Evolutionary conservation across 2,888 invertebrate species (phyloP).

Genomic region (Troides oblongomaculatus): DNA sequence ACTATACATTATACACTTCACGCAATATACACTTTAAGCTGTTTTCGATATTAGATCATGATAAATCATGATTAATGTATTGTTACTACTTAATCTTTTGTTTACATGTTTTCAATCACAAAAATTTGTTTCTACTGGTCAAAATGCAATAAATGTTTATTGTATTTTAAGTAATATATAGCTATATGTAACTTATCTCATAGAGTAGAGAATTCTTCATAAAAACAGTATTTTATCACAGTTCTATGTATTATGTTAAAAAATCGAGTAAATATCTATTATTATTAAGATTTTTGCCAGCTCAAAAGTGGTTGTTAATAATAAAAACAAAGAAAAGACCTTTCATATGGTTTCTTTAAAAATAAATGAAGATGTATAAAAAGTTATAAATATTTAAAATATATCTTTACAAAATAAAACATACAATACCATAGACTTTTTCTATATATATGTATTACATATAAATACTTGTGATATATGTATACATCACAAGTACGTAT

Average conservation of each 20-base stretch:
- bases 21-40: not conserved
- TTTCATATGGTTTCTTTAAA: not conserved
- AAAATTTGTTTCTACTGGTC: not conserved
- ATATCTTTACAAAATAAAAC: not conserved
- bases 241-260: constrained; percentile 3
- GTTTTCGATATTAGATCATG: not conserved
- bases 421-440: not conserved
- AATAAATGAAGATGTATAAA: not conserved
- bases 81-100: constrained; percentile 14
- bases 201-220: not conserved
- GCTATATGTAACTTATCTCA: not conserved
- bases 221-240: constrained; percentile 14
- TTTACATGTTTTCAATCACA: not conserved
- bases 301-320: not conserved
- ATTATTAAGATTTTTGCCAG: not conserved
- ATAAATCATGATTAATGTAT: not conserved
- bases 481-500: not conserved
- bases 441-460: not conserved
- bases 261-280: constrained; percentile 7
- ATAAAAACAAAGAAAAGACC: not conserved
- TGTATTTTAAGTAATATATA: not conserved
- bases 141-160: constrained; percentile 4
- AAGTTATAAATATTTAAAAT: too few species aligned
- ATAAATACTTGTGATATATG: too few species aligned
- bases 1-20: not conserved